Base-by-base conservation (phyloP, 1,140 invertebrate genomes). In the Musca domestica region DNA sequence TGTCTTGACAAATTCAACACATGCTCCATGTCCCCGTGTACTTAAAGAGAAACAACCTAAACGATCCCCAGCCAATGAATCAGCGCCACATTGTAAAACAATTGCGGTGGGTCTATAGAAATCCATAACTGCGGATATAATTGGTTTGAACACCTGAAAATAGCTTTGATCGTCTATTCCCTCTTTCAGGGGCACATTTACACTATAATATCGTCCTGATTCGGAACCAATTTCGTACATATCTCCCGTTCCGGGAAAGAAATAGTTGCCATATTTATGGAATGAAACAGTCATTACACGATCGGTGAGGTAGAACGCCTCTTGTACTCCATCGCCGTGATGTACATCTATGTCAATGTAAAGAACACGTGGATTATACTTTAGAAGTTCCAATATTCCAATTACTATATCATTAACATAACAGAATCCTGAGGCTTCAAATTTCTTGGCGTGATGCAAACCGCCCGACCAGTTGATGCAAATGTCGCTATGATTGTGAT, bases 321-420 rank as follows among this genome's bases (percentile, higher is more conserved):
- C 98, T 83, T 99, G 96, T 0, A 99, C 98, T 1, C 98, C 98
- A 84, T 99, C 98, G 0, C 98, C 98, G 83, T 99, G 98, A 83
- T 99, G 98, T 9, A 99, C 98, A 77, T 99, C 98, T 72, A 99
- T 99, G 77, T 99, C 98, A 68, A 99, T 98, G 76, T 99, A 99
- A 14, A 99, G 83, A 12, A 99, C 98, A 72, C 98, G 84, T 1
- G 95, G 91, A 83, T 98, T 93, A 78, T 96, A 96, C 80, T 96
- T 98, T 0, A 99, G 83, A 14, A 99, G 84, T 83, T 99, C 98
- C 64, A 99, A 83, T 74, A 99, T 99, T 0, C 93, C 96, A 70
- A 99, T 95, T 0, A 99, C 98, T 73, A 99, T 99, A 81, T 99
- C 98, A 79, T 99, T 99, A 1, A 82, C 81, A 61, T 82, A 82